Conservation (phyloP, 2,113 vertebrate species). For the Fukomys damarensis region DNA sequence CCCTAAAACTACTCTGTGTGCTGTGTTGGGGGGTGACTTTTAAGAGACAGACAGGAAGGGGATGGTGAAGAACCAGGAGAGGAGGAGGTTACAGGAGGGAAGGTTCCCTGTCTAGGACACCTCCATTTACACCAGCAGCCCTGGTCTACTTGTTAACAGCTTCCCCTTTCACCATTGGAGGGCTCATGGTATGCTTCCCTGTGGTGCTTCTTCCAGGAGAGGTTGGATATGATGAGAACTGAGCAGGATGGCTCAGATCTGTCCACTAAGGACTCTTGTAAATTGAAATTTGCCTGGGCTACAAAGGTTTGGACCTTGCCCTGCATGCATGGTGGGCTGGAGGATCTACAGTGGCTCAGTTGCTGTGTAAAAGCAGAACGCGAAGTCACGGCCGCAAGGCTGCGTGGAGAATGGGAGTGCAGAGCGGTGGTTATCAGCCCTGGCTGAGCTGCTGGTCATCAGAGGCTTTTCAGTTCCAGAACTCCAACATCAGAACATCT, state of each 20-base stretch:
- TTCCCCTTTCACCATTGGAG: neutral
- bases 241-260: neutral
- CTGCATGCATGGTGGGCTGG: neutral
- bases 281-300: neutral
- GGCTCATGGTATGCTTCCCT: neutral
- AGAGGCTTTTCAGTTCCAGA: neutral
- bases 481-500: neutral
- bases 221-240: neutral
- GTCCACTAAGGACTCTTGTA: neutral
- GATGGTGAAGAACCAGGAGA: neutral
- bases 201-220: neutral
- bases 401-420: neutral
- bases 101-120: neutral
- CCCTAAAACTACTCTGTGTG: neutral
- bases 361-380: neutral
- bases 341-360: neutral
- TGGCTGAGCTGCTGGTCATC: neutral
- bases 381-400: neutral
- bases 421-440: neutral
- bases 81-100: neutral
- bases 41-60: neutral
- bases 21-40: too few relatives aligned
- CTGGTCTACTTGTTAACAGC: too few relatives aligned
- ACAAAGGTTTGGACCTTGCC: neutral
- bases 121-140: neutral